These are phyloP conservation scores for Lophius piscatorius DNA, from an alignment of 2,113 vertebrate genomes.

Conservation along the genomic window DNA sequence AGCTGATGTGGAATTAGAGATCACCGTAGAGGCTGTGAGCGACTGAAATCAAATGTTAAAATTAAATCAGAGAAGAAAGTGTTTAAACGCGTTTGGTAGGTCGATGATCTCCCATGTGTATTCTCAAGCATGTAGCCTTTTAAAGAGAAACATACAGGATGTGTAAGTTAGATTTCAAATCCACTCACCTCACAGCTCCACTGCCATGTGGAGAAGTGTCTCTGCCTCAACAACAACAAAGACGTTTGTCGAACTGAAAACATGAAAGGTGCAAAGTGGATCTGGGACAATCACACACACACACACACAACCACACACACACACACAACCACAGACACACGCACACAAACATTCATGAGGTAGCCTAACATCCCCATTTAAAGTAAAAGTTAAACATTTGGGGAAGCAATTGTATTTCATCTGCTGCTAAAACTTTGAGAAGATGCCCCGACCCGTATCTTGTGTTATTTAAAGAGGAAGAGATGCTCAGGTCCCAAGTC, in stretches of 20 bases:
- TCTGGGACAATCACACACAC: not conserved
- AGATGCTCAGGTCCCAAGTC: too few relatives aligned
- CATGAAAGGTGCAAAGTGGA: constrained; percentile 20
- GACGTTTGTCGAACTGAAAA: constrained; percentile 56
- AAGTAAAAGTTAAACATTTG: too few relatives aligned
- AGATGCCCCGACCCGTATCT: too few relatives aligned
- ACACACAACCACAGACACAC: constrained; percentile 5
- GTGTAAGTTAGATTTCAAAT: not conserved
- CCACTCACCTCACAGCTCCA: constrained; percentile 53
- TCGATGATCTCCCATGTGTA: not conserved
- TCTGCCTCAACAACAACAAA: constrained; percentile 33
- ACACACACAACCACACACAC: constrained; percentile 6
- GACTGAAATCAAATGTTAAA: constrained; percentile 5
- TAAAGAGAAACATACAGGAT: not conserved
- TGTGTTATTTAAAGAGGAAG: too few relatives aligned
- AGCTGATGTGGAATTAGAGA: not conserved
- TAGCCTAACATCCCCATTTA: too few relatives aligned
- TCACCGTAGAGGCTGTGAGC: not conserved
- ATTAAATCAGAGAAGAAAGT: too few relatives aligned
- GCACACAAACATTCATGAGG: not conserved
- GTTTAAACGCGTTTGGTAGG: constrained; percentile 7
- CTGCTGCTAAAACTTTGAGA: too few relatives aligned
- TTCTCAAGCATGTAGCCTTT: not conserved
- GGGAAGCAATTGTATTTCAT: too few relatives aligned
- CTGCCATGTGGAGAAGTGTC: constrained; percentile 15